Conservation (phyloP, 2,797 vertebrate genomes). For the Leucoraja ocellata region DNA sequence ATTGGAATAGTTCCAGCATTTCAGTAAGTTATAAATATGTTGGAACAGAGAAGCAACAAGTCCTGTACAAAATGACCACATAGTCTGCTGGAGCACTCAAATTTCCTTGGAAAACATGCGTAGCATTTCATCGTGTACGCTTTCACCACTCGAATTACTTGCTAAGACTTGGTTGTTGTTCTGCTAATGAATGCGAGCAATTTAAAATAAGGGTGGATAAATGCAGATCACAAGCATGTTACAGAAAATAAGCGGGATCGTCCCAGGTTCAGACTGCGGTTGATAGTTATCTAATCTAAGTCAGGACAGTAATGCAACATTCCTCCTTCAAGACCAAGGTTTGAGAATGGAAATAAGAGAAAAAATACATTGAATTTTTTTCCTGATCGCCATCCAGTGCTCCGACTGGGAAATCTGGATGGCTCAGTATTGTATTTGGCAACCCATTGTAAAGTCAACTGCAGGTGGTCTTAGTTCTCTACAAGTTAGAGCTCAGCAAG, state of each 20-base stretch:
- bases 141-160: background rate
- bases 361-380: background rate
- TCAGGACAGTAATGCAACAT: background rate
- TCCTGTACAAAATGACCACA: background rate
- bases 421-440: background rate
- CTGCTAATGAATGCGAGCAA: background rate
- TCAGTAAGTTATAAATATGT: background rate
- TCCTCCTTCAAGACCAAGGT: background rate
- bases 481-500: background rate
- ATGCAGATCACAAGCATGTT: background rate
- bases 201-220: background rate
- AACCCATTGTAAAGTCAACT: background rate
- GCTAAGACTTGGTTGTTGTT: background rate
- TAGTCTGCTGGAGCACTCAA: background rate
- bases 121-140: background rate
- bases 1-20: constrained; percentile 12
- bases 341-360: background rate
- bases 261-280: background rate
- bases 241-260: background rate
- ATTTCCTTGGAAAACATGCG: background rate
- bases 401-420: background rate
- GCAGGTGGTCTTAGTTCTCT: background rate
- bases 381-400: background rate
- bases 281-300: background rate
- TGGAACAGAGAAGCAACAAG: background rate